Conservation (phyloP, 2,888 invertebrate genomes). For the Lacanobia wlatinum region DNA sequence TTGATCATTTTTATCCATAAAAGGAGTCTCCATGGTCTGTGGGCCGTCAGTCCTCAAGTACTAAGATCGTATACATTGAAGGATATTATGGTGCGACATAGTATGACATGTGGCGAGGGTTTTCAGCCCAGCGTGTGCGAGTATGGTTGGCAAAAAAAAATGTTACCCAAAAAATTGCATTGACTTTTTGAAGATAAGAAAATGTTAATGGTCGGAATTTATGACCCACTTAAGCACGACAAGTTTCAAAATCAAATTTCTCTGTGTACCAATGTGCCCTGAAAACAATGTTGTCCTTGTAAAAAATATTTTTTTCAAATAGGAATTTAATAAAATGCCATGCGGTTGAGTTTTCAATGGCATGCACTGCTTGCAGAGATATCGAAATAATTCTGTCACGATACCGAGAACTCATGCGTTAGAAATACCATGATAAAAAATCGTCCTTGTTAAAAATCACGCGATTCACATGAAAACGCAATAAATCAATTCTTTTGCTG, state of each 20-base stretch:
- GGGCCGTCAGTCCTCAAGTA: background rate
- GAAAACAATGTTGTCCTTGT: no score
- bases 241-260: no score
- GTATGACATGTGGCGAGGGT: conserved; percentile 31
- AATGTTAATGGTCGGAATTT: no score
- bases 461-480: conserved; percentile 21
- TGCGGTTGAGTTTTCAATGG: background rate
- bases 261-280: no score
- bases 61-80: conserved; percentile 12
- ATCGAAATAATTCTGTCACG: background rate
- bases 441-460: conserved; percentile 13
- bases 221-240: no score
- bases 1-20: no score
- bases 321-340: background rate
- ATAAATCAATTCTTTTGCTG: conserved; percentile 40
- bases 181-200: background rate
- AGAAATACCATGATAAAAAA: conserved; percentile 23
- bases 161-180: background rate
- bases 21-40: background rate
- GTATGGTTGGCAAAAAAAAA: conserved; percentile 20
- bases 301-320: no score
- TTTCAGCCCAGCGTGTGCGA: conserved; percentile 5
- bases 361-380: background rate
- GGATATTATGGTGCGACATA: conserved; percentile 22
- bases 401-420: conserved; percentile 9